These are phyloP conservation scores for Apodemia zela DNA, from an alignment of 2,888 invertebrate species.

Conservation along the genomic window DNA sequence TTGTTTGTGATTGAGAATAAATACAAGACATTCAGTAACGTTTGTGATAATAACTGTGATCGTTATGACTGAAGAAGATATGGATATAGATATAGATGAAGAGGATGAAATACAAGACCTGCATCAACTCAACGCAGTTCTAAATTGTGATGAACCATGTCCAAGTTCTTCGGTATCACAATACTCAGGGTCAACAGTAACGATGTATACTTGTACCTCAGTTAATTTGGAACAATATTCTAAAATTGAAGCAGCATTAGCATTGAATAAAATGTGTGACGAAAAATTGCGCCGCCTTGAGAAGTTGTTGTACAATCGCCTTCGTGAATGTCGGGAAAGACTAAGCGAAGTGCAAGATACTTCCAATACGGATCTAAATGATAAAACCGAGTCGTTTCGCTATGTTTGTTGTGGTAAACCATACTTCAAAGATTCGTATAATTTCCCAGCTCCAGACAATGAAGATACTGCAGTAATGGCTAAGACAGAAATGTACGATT, in stretches of 20 bases:
- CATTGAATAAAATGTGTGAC: slow-evolving; percentile 58
- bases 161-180: slow-evolving; percentile 29
- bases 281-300: slow-evolving; percentile 53
- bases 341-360: slow-evolving; percentile 38
- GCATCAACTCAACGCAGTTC: slow-evolving; percentile 39
- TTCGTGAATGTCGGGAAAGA: slow-evolving; percentile 55
- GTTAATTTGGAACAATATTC: slow-evolving; percentile 34
- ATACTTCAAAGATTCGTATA: slow-evolving; percentile 83
- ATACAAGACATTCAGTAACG: neutral
- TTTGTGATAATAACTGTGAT: neutral
- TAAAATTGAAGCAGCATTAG: slow-evolving; percentile 48
- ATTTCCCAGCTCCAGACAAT: slow-evolving; percentile 80
- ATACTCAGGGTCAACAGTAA: slow-evolving; percentile 24
- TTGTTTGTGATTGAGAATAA: neutral
- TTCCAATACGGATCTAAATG: slow-evolving; percentile 32
- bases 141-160: slow-evolving; percentile 37
- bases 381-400: slow-evolving; percentile 39
- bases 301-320: slow-evolving; percentile 43
- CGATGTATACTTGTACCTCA: slow-evolving; percentile 22
- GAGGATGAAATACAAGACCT: slow-evolving; percentile 43
- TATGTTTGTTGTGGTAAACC: slow-evolving; percentile 76
- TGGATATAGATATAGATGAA: slow-evolving; percentile 41
- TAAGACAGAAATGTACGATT: slow-evolving; percentile 61
- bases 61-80: slow-evolving; percentile 34
- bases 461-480: slow-evolving; percentile 73